Evolutionary conservation across 2,113 vertebrate species (phyloP).

Genomic region (Gymnorhina tibicen): DNA sequence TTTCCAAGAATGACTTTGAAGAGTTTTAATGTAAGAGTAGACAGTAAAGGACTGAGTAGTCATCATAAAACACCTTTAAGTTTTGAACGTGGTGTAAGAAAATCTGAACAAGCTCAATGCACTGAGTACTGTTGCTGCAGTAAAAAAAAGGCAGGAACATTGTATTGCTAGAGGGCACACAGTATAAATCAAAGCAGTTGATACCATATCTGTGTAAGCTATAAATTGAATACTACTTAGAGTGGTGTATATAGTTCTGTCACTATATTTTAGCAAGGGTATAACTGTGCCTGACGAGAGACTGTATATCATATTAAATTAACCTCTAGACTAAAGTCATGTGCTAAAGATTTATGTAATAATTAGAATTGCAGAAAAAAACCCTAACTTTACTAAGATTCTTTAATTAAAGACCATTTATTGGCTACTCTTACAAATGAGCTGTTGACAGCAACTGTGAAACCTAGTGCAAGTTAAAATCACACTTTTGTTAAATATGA

Average conservation of each 20-base stretch:
- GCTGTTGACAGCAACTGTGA: background rate
- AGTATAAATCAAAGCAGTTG: conserved; percentile 44
- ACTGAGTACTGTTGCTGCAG: background rate
- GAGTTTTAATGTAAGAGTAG: background rate
- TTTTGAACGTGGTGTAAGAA: background rate
- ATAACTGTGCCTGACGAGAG: background rate
- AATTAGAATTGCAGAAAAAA: background rate
- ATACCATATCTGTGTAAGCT: conserved; percentile 38
- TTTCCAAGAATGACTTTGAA: conserved; percentile 9
- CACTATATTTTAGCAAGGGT: background rate
- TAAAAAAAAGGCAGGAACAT: conserved; percentile 22
- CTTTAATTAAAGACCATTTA: background rate
- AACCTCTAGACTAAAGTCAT: background rate
- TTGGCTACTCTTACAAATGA: background rate
- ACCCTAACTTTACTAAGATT: background rate
- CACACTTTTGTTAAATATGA: background rate
- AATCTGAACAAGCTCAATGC: background rate
- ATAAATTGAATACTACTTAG: conserved; percentile 46
- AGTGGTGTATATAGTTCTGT: background rate
- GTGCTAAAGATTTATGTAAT: background rate
- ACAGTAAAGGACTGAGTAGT: background rate
- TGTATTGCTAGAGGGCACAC: conserved; percentile 39
- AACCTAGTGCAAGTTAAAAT: background rate
- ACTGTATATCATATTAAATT: background rate
- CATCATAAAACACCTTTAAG: background rate